Evolutionary conservation across 2,113 vertebrate species (phyloP), one percentile per base, ranked within the genome.

Genomic region (Gallinago media): DNA sequence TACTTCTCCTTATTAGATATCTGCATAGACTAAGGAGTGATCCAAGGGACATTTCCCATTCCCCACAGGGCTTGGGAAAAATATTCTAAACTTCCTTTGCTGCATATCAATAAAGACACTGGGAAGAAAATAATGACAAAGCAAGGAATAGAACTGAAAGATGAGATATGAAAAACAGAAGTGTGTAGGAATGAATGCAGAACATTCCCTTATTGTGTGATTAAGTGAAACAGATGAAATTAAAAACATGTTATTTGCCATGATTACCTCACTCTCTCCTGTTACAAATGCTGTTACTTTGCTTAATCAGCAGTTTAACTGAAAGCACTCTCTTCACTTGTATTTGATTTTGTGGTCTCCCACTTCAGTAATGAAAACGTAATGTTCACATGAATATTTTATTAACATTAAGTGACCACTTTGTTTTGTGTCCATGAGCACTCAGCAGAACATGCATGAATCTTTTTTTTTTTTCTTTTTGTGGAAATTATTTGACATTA

Each of bases 241-340:
- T 56, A 94, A 95, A 90, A 92, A n/a, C 52, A 67, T 36, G 52
- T 93, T 80, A 31, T 87, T 70, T 87, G 36, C 68, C 27, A 32
- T 12, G 44, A 81, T 81, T 92, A 77, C 55, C 29, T 93, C 90
- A 88, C 81, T 90, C 71, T 76, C 40, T 85, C 59, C 38, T 62
- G 46, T 65, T 94, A 83, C 46, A 88, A 79, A 85, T 47, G 50
- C 49, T 58, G 42, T 54, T 75, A n/a, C 71, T 83, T 80, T 90
- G 85, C 94, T 84, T 88, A 66, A 93, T 92, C 93, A 93, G 88
- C 88, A 96, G 85, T 74, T 88, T 95, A 94, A 93, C 65, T 78
- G 61, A 78, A 94, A 93, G 65, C 52, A 86, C 52, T 42, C 47
- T 83, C 67, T 85, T 86, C 50, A 11, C 44, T 95, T 68, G 42